Percentiles rank a stretch among this genome's conserved stretches.
These are phyloP conservation scores for Chrysodeixis includens DNA, from an alignment of 2,888 invertebrate species.

Conservation along the genomic window DNA sequence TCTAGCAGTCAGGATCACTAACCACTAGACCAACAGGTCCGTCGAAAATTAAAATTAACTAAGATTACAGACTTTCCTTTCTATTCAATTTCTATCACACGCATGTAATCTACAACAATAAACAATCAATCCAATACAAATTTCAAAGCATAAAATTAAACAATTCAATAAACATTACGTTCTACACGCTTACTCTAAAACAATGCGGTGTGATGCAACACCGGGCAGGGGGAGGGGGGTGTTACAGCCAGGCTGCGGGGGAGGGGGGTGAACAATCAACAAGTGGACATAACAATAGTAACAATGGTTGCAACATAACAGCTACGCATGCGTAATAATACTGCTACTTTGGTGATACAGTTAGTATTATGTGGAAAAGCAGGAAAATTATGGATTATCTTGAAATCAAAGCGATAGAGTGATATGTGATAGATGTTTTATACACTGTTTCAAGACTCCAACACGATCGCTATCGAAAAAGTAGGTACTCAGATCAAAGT, in stretches of 20 bases:
- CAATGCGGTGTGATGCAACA: slow-evolving; percentile 47
- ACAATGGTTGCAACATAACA: slow-evolving; percentile 44
- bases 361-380: not conserved
- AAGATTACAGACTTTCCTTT: too few species aligned
- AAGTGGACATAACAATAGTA: slow-evolving; percentile 44
- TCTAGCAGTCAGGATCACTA: too few species aligned
- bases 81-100: too few species aligned
- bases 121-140: not conserved
- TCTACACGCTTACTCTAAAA: slow-evolving; percentile 23
- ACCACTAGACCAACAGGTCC: too few species aligned
- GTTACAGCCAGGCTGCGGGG: not conserved
- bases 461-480: too few species aligned
- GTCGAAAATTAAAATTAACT: too few species aligned
- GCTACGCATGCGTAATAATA: slow-evolving; percentile 36
- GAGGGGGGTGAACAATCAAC: slow-evolving; percentile 39
- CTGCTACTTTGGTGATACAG: slow-evolving; percentile 24
- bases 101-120: not conserved
- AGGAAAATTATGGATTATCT: too few species aligned
- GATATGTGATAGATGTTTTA: too few species aligned
- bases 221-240: slow-evolving; percentile 1
- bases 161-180: slow-evolving; percentile 1
- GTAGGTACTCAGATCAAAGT: too few species aligned
- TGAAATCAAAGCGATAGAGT: too few species aligned
- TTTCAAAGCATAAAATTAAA: not conserved
- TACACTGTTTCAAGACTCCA: too few species aligned